Conservation (phyloP, 1,140 invertebrate species). For the Andrena cerasifolii region DNA sequence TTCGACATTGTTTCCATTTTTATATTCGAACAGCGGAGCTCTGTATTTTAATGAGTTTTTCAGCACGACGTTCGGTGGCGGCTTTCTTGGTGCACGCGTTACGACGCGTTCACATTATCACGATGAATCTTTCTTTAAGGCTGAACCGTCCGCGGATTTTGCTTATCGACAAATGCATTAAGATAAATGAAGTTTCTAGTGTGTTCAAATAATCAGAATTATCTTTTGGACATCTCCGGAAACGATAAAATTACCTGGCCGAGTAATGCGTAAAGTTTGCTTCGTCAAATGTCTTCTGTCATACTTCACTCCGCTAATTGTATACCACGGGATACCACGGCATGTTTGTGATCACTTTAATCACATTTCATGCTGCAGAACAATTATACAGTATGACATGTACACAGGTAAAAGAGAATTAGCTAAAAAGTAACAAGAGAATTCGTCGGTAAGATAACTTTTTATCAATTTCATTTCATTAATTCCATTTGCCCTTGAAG, state of each 20-base stretch:
- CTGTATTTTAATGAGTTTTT: slow-evolving; percentile 42
- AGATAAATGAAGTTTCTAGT: neutral
- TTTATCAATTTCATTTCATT: too few species aligned
- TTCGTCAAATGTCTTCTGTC: neutral
- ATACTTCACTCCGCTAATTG: too few species aligned
- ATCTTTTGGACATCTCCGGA: neutral
- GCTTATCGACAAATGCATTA: slow-evolving; percentile 17
- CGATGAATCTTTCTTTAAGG: slow-evolving; percentile 26
- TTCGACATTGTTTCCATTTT: slow-evolving; percentile 64
- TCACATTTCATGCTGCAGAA: neutral
- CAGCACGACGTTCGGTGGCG: slow-evolving; percentile 57
- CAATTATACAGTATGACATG: too few species aligned
- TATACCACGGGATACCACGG: too few species aligned
- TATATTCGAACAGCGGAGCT: slow-evolving; percentile 29
- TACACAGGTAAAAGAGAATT: too few species aligned
- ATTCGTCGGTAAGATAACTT: too few species aligned
- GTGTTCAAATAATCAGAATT: neutral
- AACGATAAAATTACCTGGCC: neutral
- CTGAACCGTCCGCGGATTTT: slow-evolving; percentile 8
- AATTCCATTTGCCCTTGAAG: neutral
- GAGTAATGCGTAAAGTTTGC: neutral
- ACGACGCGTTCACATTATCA: slow-evolving; percentile 31
- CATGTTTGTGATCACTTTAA: too few species aligned
- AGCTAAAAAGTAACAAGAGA: too few species aligned
- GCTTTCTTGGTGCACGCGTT: slow-evolving; percentile 50